A percentile compares a stretch with the other conserved stretches of the same genome.
These are phyloP conservation scores for Drosophila sordidula DNA, from an alignment of 2,888 invertebrate species.

Conservation along the genomic window DNA sequence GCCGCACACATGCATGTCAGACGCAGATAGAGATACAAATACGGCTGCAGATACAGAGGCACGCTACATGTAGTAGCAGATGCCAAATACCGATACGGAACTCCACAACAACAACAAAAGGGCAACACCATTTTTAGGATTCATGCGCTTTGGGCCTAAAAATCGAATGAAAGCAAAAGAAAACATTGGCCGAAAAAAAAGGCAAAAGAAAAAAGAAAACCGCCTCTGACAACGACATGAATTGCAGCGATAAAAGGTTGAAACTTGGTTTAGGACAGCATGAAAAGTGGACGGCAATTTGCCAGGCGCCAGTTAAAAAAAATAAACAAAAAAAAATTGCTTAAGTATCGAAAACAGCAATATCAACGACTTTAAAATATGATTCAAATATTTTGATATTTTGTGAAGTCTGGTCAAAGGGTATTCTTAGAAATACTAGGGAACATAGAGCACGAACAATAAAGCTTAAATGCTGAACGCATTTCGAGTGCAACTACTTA, in stretches of 20 bases:
- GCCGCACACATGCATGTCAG: constrained; percentile 49
- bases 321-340: background rate
- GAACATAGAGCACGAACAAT: constrained; percentile 16
- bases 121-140: constrained; percentile 73
- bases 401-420: constrained; percentile 15
- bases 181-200: constrained; percentile 23
- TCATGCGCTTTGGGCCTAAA: constrained; percentile 69
- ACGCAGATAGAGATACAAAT: constrained; percentile 20
- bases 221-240: constrained; percentile 54
- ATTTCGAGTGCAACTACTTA: constrained; percentile 28
- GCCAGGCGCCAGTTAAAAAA: constrained; percentile 42
- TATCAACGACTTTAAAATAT: constrained; percentile 6
- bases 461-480: constrained; percentile 4
- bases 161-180: constrained; percentile 54
- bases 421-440: constrained; percentile 5
- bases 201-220: constrained; percentile 17
- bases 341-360: constrained; percentile 5
- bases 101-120: constrained; percentile 28
- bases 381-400: constrained; percentile 20
- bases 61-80: constrained; percentile 43
- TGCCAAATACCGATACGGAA: constrained; percentile 59
- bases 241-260: constrained; percentile 65
- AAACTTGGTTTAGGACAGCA: constrained; percentile 52
- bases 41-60: constrained; percentile 31
- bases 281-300: constrained; percentile 78